phyloP scores from a whole-genome alignment of 2,797 vertebrate species.

The Myotis vivesi region DNA sequence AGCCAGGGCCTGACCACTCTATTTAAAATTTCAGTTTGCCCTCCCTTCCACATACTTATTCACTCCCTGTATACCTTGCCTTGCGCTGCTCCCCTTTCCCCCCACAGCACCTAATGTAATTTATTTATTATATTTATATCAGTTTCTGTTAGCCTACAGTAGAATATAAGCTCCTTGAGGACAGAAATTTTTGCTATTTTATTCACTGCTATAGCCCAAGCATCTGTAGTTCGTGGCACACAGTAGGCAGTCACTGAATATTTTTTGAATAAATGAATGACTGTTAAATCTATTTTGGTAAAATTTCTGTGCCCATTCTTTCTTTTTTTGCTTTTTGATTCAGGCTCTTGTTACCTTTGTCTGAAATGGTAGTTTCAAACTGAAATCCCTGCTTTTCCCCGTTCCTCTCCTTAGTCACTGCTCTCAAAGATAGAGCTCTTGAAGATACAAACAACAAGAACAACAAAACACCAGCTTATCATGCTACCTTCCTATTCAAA shows the following conservation, averaged over 20 bases:
- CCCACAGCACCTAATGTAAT: not conserved
- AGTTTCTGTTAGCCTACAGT: not conserved
- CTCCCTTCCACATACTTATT: not conserved
- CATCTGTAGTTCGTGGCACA: not conserved
- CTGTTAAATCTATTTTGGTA: not conserved
- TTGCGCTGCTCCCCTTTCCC: not conserved
- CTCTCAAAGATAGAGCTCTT: not conserved
- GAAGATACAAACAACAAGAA: not conserved
- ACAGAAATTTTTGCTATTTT: not conserved
- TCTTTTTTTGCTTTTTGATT: constrained; percentile 8
- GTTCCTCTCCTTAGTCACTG: not conserved
- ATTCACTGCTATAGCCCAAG: not conserved
- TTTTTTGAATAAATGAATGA: not conserved
- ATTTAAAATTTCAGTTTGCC: constrained; percentile 3
- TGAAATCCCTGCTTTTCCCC: not conserved
- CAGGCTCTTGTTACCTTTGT: not conserved
- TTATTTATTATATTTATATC: not conserved
- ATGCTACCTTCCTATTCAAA: not conserved
- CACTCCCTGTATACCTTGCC: not conserved
- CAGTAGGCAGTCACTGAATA: not conserved
- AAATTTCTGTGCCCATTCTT: not conserved
- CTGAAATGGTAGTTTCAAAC: not conserved
- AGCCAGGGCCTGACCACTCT: not conserved
- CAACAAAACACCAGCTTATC: not conserved
- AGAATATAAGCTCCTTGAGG: constrained; percentile 8